Percentiles rank a stretch among this genome's conserved stretches.
phyloP scores from a whole-genome alignment of 2,113 vertebrate species.

The Passer montanus region DNA sequence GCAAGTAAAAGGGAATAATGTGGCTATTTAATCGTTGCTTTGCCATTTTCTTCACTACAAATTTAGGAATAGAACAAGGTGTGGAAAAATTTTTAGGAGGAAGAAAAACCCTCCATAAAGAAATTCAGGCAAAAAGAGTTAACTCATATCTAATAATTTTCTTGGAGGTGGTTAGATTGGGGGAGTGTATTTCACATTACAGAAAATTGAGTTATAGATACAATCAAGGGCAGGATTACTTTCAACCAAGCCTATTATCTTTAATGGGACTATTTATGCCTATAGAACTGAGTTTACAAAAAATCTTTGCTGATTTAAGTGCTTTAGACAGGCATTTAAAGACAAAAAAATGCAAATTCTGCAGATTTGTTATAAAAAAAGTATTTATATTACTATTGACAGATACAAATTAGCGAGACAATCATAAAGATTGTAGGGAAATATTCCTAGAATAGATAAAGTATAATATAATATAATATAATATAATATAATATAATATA shows the following conservation, averaged over 20 bases:
- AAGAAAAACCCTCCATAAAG: accelerated
- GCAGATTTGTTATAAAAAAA: not conserved
- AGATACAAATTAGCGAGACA: not conserved
- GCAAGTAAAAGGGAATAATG: not conserved
- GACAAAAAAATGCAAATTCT: not conserved
- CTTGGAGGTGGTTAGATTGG: not conserved
- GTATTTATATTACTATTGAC: not conserved
- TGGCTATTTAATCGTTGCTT: not conserved
- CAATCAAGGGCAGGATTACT: not conserved
- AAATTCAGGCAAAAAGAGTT: not conserved
- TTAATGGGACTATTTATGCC: not conserved
- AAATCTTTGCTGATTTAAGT: not conserved
- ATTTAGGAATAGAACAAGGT: not conserved
- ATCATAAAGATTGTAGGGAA: not conserved
- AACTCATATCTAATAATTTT: not conserved
- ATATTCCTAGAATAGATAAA: not conserved
- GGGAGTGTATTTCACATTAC: not conserved
- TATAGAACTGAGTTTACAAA: not conserved
- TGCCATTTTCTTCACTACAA: not conserved
- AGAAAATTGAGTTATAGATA: not conserved
- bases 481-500: not conserved
- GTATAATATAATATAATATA: not conserved
- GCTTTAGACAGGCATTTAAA: not conserved
- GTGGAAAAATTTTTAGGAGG: not conserved
- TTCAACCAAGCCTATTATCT: not conserved